These are phyloP conservation scores for Proctacanthus coquilletti DNA, from an alignment of 1,140 invertebrate genomes.

Conservation along the genomic window DNA sequence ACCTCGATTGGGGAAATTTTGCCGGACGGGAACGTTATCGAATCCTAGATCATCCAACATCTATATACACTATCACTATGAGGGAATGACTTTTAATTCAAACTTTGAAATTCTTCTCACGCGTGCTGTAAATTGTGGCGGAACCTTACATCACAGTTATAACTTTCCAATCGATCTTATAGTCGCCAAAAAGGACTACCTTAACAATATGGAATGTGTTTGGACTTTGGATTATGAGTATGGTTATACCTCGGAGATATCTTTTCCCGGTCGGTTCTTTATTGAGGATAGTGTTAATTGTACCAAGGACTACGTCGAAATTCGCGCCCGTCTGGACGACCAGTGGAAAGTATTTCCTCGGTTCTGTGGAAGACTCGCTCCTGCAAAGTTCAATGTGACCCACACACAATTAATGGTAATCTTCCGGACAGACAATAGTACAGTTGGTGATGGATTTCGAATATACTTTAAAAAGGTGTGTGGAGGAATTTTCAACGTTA, in stretches of 20 bases:
- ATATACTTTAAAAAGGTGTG: conserved; percentile 43
- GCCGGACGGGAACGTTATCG: too few relatives aligned
- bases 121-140: too few relatives aligned
- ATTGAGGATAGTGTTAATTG: conserved; percentile 56
- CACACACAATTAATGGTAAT: conserved; percentile 46
- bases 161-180: too few relatives aligned
- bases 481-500: conserved; percentile 45
- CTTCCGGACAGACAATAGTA: conserved; percentile 48
- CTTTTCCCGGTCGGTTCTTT: conserved; percentile 40
- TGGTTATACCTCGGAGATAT: conserved; percentile 49
- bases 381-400: conserved; percentile 40
- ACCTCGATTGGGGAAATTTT: too few relatives aligned
- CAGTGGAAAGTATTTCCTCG: conserved; percentile 39
- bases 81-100: too few relatives aligned
- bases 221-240: too few relatives aligned
- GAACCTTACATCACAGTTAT: too few relatives aligned
- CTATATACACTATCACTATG: too few relatives aligned
- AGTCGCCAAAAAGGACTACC: conserved; percentile 12
- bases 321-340: conserved; percentile 29
- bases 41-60: too few relatives aligned
- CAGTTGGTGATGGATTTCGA: conserved; percentile 55
- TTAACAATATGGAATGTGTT: conserved; percentile 51
- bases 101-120: too few relatives aligned
- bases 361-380: conserved; percentile 53
- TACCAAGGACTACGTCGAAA: conserved; percentile 57